phyloP scores from a whole-genome alignment of 2,113 vertebrate species.

The Stegostoma tigrinum region DNA sequence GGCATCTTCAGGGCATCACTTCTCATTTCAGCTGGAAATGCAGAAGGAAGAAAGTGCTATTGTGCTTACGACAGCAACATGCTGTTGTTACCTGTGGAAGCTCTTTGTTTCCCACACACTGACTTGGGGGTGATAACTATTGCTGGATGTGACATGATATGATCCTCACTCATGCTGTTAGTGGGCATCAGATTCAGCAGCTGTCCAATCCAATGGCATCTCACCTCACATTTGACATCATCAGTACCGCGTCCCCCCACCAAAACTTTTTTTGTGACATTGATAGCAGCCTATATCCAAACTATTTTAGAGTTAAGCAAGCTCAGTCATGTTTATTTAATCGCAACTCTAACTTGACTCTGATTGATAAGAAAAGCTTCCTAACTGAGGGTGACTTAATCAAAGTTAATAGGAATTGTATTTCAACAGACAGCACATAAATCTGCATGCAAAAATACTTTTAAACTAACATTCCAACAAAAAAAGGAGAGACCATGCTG shows the following conservation, averaged over 20 bases:
- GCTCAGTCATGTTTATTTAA: background rate
- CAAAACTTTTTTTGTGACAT: background rate
- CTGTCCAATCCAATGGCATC: background rate
- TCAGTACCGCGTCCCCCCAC: background rate
- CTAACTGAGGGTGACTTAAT: background rate
- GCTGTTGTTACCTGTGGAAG: background rate
- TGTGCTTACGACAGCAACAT: background rate
- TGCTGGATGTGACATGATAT: background rate
- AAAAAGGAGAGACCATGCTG: background rate
- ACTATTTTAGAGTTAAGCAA: background rate
- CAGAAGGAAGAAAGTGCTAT: background rate
- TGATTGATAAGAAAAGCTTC: background rate
- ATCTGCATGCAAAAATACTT: background rate
- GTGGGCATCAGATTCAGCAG: background rate
- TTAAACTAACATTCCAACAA: slow-evolving; percentile 1
- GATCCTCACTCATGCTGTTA: background rate
- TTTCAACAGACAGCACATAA: background rate
- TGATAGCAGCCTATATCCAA: background rate
- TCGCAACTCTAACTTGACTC: background rate
- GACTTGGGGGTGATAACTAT: background rate
- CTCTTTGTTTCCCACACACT: background rate
- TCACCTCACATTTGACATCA: background rate
- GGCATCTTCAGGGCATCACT: background rate
- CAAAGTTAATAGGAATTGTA: background rate
- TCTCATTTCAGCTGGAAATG: background rate